These are phyloP conservation scores for Danaus melanippus DNA, from an alignment of 1,140 invertebrate genomes.

Conservation along the genomic window DNA sequence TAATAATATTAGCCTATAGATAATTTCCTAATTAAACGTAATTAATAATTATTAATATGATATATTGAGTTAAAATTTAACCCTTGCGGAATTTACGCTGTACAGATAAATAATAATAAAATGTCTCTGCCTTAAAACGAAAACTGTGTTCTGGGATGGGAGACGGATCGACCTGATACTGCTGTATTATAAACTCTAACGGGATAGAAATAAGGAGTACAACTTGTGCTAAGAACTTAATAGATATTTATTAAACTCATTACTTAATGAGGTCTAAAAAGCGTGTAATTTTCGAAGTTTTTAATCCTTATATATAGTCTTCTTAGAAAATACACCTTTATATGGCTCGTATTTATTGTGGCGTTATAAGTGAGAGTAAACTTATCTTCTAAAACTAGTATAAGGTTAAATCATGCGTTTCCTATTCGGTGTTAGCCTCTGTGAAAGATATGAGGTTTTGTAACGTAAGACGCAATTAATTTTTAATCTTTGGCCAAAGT, in stretches of 20 bases:
- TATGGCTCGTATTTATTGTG: too few species aligned
- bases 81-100: conserved; percentile 13
- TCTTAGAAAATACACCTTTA: too few species aligned
- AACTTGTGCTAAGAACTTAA: conserved; percentile 1
- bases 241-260: conserved; percentile 24
- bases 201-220: background rate
- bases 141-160: conserved; percentile 22
- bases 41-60: conserved; percentile 8
- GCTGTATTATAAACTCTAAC: conserved; percentile 10
- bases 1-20: background rate
- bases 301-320: conserved; percentile 18
- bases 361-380: too few species aligned
- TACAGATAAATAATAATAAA: conserved; percentile 27
- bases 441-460: too few species aligned
- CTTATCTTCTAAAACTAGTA: too few species aligned
- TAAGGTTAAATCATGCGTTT: too few species aligned
- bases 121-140: conserved; percentile 27
- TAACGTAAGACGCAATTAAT: too few species aligned
- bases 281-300: conserved; percentile 21
- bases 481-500: too few species aligned
- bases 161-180: conserved; percentile 7
- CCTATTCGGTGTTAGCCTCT: too few species aligned
- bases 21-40: conserved; percentile 2
- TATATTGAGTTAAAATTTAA: conserved; percentile 10
- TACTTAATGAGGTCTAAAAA: conserved; percentile 25